These are phyloP conservation scores for Drosophila micromelanica DNA, from an alignment of 1,140 invertebrate genomes.

Conservation along the genomic window DNA sequence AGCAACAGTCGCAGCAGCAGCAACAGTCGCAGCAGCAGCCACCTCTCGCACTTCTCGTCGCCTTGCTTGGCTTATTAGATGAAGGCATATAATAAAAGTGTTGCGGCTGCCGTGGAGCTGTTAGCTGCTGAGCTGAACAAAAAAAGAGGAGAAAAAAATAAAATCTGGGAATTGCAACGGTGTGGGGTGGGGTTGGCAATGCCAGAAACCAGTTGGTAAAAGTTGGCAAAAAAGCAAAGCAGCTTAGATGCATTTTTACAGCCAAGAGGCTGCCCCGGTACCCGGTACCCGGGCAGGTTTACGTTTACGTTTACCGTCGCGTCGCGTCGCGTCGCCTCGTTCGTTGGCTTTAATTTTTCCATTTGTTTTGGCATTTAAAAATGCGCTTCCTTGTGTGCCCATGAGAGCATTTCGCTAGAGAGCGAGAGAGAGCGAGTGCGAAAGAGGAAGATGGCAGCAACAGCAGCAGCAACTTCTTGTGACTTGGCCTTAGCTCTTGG, in stretches of 20 bases:
- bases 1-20: constrained; percentile 25
- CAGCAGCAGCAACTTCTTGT: constrained; percentile 42
- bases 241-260: constrained; percentile 80
- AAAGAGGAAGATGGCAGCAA: neutral
- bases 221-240: constrained; percentile 71
- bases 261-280: constrained; percentile 33
- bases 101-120: constrained; percentile 64
- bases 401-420: constrained; percentile 28
- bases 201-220: constrained; percentile 77
- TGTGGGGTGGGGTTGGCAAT: constrained; percentile 44
- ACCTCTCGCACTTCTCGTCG: constrained; percentile 37
- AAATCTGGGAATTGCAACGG: constrained; percentile 48
- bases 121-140: constrained; percentile 22
- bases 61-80: constrained; percentile 74
- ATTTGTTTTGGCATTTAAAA: constrained; percentile 83
- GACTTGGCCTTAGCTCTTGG: constrained; percentile 56
- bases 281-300: neutral
- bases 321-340: constrained; percentile 24
- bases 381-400: constrained; percentile 75
- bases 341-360: constrained; percentile 82
- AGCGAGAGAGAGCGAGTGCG: neutral
- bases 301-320: constrained; percentile 48
- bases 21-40: constrained; percentile 21
- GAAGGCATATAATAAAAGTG: constrained; percentile 82
- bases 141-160: constrained; percentile 19